phyloP scores from a whole-genome alignment of 2,888 invertebrate species.

The Xestia ashworthii region DNA sequence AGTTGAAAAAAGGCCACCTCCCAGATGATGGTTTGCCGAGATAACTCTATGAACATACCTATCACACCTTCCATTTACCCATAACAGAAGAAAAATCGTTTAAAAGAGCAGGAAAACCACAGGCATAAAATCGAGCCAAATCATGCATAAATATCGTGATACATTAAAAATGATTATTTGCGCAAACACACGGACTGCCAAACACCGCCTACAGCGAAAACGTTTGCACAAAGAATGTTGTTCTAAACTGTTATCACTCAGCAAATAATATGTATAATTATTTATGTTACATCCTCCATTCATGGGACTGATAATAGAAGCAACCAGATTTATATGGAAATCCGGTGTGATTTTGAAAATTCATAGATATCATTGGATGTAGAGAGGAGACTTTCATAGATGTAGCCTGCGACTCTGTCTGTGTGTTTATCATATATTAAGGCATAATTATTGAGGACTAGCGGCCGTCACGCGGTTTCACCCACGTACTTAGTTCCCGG shows the following conservation, averaged over 20 bases:
- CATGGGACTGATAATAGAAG: constrained; percentile 16
- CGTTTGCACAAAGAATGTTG: constrained; percentile 32
- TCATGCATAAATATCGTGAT: constrained; percentile 38
- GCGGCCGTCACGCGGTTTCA: no score
- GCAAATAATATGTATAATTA: constrained; percentile 16
- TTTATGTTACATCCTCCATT: constrained; percentile 18
- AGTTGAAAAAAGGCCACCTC: no score
- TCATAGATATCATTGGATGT: background rate
- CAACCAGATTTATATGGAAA: background rate
- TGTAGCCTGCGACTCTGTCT: background rate
- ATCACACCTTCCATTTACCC: no score
- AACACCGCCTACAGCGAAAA: constrained; percentile 19
- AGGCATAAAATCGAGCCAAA: background rate
- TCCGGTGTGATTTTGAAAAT: constrained; percentile 5
- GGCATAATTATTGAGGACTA: no score
- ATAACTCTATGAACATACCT: no score
- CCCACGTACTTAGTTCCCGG: no score
- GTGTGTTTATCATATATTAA: no score
- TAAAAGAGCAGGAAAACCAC: background rate
- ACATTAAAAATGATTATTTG: constrained; percentile 41
- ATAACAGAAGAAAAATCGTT: no score
- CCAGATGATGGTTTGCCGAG: no score
- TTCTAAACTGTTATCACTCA: constrained; percentile 29
- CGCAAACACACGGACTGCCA: constrained; percentile 27
- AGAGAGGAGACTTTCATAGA: background rate